Conservation (phyloP, 2,888 invertebrate genomes). For the Amiota minor region DNA sequence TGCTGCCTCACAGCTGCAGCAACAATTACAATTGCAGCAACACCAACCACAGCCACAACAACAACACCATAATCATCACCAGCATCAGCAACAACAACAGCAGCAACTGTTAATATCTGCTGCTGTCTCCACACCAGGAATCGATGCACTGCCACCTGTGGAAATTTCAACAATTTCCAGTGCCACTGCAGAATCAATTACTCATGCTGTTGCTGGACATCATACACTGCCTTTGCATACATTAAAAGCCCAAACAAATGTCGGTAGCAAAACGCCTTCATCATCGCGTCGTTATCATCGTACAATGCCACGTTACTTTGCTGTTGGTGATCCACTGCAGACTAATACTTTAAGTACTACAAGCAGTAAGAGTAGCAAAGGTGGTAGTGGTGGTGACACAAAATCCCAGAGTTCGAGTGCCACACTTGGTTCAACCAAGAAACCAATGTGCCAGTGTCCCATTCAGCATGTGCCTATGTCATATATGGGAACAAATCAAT, state of each 20-base stretch:
- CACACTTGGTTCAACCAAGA: constrained; percentile 55
- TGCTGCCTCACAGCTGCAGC: constrained; percentile 41
- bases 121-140: constrained; percentile 57
- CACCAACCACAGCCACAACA: constrained; percentile 39
- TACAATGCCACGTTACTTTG: constrained; percentile 73
- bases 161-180: constrained; percentile 62
- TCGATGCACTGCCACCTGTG: constrained; percentile 59
- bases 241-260: constrained; percentile 49
- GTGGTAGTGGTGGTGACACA: constrained; percentile 16
- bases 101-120: constrained; percentile 53
- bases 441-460: constrained; percentile 73
- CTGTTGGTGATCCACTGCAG: constrained; percentile 67
- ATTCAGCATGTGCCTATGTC: constrained; percentile 74
- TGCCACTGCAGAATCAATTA: constrained; percentile 52
- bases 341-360: constrained; percentile 48
- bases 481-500: constrained; percentile 72
- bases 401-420: neutral
- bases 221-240: constrained; percentile 56
- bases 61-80: constrained; percentile 37
- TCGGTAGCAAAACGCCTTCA: constrained; percentile 67
- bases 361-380: constrained; percentile 41
- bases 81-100: constrained; percentile 29
- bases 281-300: constrained; percentile 73
- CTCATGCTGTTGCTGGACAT: constrained; percentile 53
- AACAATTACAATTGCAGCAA: constrained; percentile 35